A percentile compares a stretch with the other conserved stretches of the same genome.
Conservation (phyloP, 2,888 invertebrate species). For the Dione vanillae region DNA sequence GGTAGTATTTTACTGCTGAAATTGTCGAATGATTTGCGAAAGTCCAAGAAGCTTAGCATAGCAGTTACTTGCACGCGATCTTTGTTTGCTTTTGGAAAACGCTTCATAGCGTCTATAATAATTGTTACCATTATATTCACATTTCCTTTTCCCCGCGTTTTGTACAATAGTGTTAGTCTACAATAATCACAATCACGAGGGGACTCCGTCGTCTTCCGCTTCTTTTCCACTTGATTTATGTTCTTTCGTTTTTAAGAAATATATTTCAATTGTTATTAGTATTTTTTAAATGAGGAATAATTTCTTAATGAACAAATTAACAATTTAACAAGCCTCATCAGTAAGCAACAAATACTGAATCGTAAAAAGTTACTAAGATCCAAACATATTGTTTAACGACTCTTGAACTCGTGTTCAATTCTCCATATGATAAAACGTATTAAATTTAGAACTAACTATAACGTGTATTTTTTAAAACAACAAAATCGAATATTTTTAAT, state of each 20-base stretch:
- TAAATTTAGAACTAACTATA: no score
- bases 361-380: no score
- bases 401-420: no score
- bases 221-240: neutral
- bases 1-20: slow-evolving; percentile 43
- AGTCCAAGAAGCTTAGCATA: slow-evolving; percentile 65
- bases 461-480: no score
- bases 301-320: no score
- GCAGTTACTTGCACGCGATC: slow-evolving; percentile 68
- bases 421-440: no score
- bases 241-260: neutral
- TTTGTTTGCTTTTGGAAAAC: slow-evolving; percentile 48
- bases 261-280: no score
- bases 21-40: slow-evolving; percentile 62
- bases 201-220: neutral
- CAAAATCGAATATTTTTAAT: no score
- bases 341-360: no score
- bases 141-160: slow-evolving; percentile 7
- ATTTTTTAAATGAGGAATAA: no score
- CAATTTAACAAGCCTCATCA: no score
- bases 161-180: neutral
- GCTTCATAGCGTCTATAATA: slow-evolving; percentile 31
- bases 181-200: neutral
- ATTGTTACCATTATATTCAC: slow-evolving; percentile 1
- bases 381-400: no score